Evolutionary conservation across 2,797 vertebrate genomes (phyloP).

Genomic region (Sorex maritimensis): DNA sequence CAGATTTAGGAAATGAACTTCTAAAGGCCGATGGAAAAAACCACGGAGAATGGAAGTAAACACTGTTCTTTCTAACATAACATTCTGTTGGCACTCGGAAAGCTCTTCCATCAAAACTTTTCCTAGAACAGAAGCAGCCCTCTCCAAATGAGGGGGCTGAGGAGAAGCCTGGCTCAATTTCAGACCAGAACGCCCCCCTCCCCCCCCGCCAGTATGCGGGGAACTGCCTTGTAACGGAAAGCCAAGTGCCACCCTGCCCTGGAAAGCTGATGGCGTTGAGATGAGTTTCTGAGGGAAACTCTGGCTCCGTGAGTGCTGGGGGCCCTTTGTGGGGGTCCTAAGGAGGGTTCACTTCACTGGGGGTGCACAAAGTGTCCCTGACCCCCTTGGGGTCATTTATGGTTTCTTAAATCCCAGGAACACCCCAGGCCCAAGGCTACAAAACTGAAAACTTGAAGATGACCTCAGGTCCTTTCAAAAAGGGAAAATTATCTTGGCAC

Average conservation of each 20-base stretch:
- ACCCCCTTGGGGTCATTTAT: neutral
- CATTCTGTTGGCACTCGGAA: constrained; percentile 82
- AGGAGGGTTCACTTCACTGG: no score
- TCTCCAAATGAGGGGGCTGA: constrained; percentile 88
- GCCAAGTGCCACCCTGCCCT: constrained; percentile 43
- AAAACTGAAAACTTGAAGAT: neutral
- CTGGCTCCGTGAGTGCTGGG: neutral
- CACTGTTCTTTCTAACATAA: constrained; percentile 85
- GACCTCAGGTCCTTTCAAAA: neutral
- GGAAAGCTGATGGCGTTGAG: constrained; percentile 59
- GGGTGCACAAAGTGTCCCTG: neutral
- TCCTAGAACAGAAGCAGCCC: constrained; percentile 83
- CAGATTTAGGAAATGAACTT: constrained; percentile 89
- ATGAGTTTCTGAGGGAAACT: constrained; percentile 72
- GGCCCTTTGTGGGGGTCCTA: neutral
- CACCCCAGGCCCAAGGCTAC: neutral
- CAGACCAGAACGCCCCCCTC: constrained; percentile 87
- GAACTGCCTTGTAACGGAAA: constrained; percentile 81
- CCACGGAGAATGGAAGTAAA: constrained; percentile 72
- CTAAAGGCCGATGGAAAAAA: constrained; percentile 86
- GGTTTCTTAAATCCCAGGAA: neutral
- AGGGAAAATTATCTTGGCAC: neutral
- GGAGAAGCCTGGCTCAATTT: constrained; percentile 78
- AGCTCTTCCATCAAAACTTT: constrained; percentile 81
- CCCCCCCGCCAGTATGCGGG: constrained; percentile 75